phyloP scores from a whole-genome alignment of 2,113 vertebrate genomes.

The Ibidorhyncha struthersii region DNA sequence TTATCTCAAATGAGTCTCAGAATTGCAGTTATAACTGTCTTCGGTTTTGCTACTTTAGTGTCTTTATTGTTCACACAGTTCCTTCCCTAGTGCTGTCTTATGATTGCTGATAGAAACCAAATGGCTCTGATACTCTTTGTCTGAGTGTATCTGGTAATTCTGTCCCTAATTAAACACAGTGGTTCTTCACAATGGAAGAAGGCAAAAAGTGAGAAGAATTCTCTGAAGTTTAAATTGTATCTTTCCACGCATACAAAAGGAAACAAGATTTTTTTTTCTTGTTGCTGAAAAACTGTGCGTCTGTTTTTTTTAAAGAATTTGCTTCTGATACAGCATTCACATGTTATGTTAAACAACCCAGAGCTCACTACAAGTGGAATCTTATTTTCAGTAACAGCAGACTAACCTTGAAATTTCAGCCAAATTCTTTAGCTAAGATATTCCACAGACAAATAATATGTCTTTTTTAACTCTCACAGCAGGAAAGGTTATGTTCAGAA shows the following conservation, averaged over 20 bases:
- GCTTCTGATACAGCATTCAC: background rate
- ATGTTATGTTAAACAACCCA: background rate
- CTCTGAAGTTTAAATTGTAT: background rate
- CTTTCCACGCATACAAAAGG: background rate
- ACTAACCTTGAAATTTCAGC: background rate
- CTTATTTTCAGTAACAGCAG: background rate
- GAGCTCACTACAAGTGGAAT: background rate
- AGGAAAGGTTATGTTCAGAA: background rate
- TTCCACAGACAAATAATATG: background rate
- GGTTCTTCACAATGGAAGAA: background rate
- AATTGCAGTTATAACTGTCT: background rate
- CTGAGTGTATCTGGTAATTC: background rate
- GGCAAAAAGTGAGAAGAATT: background rate
- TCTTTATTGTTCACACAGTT: background rate
- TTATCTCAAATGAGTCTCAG: background rate
- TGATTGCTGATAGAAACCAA: background rate
- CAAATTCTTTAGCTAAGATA: constrained; percentile 1
- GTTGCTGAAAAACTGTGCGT: background rate
- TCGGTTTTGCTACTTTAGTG: background rate
- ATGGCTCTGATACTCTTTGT: background rate
- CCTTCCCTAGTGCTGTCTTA: background rate
- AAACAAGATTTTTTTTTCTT: background rate
- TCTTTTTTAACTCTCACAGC: background rate
- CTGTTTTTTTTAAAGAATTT: background rate
- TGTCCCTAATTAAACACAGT: background rate